Evolutionary conservation across 2,888 invertebrate genomes (phyloP).

Genomic region (Pteria penguin): DNA sequence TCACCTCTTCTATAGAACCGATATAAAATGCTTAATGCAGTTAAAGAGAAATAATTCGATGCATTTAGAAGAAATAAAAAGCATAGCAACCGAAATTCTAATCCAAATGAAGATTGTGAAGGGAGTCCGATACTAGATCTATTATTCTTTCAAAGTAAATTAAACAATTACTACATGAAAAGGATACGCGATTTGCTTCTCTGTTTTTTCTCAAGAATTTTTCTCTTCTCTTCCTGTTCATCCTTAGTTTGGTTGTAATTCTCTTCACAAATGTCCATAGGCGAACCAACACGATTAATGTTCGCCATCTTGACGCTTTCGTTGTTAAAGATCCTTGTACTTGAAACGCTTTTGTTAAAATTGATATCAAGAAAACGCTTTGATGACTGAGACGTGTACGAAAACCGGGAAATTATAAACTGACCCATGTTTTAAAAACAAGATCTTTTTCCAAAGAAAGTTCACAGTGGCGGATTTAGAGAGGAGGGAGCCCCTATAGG

Average conservation of each 20-base stretch:
- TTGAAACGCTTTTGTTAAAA: too few relatives aligned
- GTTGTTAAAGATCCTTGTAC: too few relatives aligned
- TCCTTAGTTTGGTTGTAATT: conserved; percentile 64
- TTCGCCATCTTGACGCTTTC: conserved; percentile 66
- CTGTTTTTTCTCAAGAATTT: conserved; percentile 62
- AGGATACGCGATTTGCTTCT: conserved; percentile 74
- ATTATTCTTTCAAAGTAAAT: not conserved
- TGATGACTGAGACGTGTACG: too few relatives aligned
- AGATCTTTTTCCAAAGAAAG: too few relatives aligned
- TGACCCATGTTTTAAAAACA: too few relatives aligned
- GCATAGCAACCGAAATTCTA: conserved; percentile 1
- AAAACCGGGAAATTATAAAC: too few relatives aligned
- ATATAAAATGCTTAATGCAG: conserved; percentile 79
- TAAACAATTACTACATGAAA: not conserved
- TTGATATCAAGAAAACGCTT: too few relatives aligned
- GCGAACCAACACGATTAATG: conserved; percentile 72
- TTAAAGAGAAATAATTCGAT: too few relatives aligned
- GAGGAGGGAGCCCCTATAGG: too few relatives aligned
- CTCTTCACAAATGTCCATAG: conserved; percentile 75
- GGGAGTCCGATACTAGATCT: not conserved
- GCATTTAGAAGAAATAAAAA: not conserved
- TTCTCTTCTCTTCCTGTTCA: conserved; percentile 61
- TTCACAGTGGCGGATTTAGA: too few relatives aligned
- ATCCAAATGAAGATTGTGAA: too few relatives aligned
- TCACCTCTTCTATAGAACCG: conserved; percentile 78